Evolutionary conservation across 1,140 invertebrate species (phyloP).

Genomic region (Lithobius niger): DNA sequence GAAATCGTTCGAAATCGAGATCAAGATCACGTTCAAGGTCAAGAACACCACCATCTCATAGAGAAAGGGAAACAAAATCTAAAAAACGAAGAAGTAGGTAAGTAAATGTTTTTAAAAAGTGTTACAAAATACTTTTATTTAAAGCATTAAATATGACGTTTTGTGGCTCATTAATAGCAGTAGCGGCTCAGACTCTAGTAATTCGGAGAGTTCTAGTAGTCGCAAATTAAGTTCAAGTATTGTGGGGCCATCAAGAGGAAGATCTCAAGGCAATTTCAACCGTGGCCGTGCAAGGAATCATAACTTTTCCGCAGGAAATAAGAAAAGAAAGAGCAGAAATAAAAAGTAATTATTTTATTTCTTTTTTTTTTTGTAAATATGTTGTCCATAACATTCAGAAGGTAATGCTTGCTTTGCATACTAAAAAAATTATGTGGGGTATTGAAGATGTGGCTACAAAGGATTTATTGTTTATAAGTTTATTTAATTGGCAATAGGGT

Average conservation of each 20-base stretch:
- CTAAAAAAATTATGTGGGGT: too few species aligned
- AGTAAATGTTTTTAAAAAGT: not conserved
- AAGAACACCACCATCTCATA: conserved; percentile 24
- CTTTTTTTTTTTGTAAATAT: conserved; percentile 1
- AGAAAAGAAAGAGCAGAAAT: conserved; percentile 18
- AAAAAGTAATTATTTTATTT: conserved; percentile 5
- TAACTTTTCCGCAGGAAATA: not conserved
- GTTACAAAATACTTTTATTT: not conserved
- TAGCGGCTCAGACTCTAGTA: conserved; percentile 29
- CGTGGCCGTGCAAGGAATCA: not conserved
- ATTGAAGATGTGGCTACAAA: too few species aligned
- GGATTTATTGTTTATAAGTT: too few species aligned
- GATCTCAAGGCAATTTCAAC: conserved; percentile 13
- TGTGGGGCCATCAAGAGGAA: conserved; percentile 15
- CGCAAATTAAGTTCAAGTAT: conserved; percentile 9
- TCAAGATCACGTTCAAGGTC: conserved; percentile 39
- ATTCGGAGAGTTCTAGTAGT: conserved; percentile 16
- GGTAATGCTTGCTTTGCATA: too few species aligned
- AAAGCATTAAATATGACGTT: not conserved
- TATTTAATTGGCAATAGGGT: too few species aligned
- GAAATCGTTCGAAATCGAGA: too few species aligned
- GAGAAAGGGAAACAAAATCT: not conserved
- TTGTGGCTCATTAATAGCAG: conserved; percentile 8
- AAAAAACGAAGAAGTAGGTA: not conserved
- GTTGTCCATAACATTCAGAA: too few species aligned